Evolutionary conservation across 2,888 invertebrate genomes (phyloP).

Genomic region (Chymomyza amoena): DNA sequence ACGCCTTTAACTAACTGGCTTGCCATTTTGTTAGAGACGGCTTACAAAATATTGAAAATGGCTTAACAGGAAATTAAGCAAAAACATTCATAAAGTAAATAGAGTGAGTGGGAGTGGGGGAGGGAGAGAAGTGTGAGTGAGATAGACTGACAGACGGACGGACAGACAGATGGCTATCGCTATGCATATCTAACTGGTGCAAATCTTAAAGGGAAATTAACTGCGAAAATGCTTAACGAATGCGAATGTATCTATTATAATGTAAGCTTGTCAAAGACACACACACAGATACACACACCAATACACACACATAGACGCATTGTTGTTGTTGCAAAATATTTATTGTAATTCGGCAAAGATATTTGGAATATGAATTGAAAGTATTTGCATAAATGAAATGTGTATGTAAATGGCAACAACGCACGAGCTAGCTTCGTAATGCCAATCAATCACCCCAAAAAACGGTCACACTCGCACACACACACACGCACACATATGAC

Average conservation of each 20-base stretch:
- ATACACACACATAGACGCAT: neutral
- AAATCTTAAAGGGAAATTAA: constrained; percentile 70
- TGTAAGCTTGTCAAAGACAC: constrained; percentile 6
- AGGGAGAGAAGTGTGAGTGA: neutral
- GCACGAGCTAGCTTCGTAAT: constrained; percentile 42
- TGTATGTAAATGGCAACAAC: constrained; percentile 65
- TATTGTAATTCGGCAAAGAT: constrained; percentile 66
- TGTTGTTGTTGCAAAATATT: constrained; percentile 55
- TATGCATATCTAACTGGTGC: constrained; percentile 53
- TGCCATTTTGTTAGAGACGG: constrained; percentile 42
- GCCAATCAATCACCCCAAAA: constrained; percentile 72
- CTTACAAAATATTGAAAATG: constrained; percentile 61
- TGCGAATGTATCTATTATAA: constrained; percentile 33
- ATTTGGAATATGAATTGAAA: constrained; percentile 70
- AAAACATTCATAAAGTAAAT: constrained; percentile 47
- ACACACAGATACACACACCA: constrained; percentile 1
- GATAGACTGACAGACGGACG: neutral
- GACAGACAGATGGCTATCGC: constrained; percentile 17
- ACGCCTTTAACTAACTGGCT: constrained; percentile 37
- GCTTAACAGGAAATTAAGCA: constrained; percentile 70
- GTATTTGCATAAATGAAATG: constrained; percentile 71
- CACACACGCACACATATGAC: constrained; percentile 8
- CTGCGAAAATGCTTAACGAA: constrained; percentile 67
- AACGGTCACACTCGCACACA: constrained; percentile 37
- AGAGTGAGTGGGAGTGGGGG: neutral